Conservation (phyloP, 2,797 vertebrate genomes). For the Falco berigora region DNA sequence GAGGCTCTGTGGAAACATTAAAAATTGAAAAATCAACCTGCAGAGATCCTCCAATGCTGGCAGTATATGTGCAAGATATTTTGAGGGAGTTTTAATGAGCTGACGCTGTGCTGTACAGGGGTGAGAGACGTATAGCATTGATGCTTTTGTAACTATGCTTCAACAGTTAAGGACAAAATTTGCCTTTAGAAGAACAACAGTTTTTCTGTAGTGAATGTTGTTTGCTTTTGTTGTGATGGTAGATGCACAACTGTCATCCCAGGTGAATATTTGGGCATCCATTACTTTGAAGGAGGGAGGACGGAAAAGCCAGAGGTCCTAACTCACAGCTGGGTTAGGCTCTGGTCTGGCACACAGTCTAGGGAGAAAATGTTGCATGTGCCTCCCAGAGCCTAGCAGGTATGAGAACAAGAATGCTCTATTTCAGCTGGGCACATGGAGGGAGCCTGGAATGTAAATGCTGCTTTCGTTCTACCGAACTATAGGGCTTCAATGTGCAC, state of each 20-base stretch:
- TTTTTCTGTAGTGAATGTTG: not conserved
- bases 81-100: not conserved
- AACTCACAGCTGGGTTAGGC: not conserved
- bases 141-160: not conserved
- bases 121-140: not conserved
- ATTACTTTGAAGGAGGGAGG: not conserved
- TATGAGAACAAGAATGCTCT: not conserved
- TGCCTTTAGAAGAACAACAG: not conserved
- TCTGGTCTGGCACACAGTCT: not conserved
- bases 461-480: not conserved
- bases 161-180: not conserved
- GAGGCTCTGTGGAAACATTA: not conserved
- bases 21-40: not conserved
- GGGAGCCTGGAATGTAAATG: fast-evolving
- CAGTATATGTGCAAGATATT: not conserved
- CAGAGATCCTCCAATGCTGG: not conserved
- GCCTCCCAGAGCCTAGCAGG: not conserved
- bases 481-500: not conserved
- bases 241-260: fast-evolving
- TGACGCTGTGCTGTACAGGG: not conserved
- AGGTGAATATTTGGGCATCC: not conserved
- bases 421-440: fast-evolving
- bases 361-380: not conserved
- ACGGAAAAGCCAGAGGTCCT: not conserved
- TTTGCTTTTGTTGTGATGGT: not conserved